Base-by-base conservation (phyloP, 2,113 vertebrate species). In the Corapipo altera region DNA sequence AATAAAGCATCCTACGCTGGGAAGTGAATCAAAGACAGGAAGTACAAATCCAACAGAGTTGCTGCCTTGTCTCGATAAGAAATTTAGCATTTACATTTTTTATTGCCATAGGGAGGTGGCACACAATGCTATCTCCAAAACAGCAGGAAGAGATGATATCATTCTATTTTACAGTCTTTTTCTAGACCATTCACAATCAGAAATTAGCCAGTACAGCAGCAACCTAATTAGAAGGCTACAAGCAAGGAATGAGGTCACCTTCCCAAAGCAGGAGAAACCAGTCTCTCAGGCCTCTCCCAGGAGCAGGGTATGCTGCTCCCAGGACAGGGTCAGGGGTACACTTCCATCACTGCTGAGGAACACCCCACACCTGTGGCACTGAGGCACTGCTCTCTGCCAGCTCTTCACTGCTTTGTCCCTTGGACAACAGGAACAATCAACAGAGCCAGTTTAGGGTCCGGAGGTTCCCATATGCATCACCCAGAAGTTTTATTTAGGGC, bases 111-210 rank as follows among this genome's bases (percentile, higher is more conserved):
- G 64, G 82, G 92, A 94, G 75, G 91, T 73, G 72, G 82, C 35
- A 77, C 35, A 94, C 85, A 95, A 84, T 67, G 83, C 51, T 92
- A 48, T 80, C 85, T 89, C 88, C 79, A 86, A 78, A 95, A 86
- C 72, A 93, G 83, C 86, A 93, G 92, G 91, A 97, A 91, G 39
- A 95, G 89, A 92, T 96, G 4, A 30, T 89, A 93, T 88, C 51
- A 70, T 67, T 81, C 69, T 64, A 11, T 71, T 92, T 72, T 69
- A 51, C n/a, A 33, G 15, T 37, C 49, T 37, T 85, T 75, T 90
- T 24, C 49, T 55, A 84, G 61, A 59, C 57, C 70, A 49, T 64
- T 95, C 11, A 2, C 67, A 55, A 71, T 80, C 55, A 52, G 78
- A 44, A 91, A 88, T 88, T 43, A 51, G 33, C 59, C 37, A 49